These are phyloP conservation scores for Stegodyphus mimosarum DNA, from an alignment of 1,140 invertebrate genomes.

Conservation along the genomic window DNA sequence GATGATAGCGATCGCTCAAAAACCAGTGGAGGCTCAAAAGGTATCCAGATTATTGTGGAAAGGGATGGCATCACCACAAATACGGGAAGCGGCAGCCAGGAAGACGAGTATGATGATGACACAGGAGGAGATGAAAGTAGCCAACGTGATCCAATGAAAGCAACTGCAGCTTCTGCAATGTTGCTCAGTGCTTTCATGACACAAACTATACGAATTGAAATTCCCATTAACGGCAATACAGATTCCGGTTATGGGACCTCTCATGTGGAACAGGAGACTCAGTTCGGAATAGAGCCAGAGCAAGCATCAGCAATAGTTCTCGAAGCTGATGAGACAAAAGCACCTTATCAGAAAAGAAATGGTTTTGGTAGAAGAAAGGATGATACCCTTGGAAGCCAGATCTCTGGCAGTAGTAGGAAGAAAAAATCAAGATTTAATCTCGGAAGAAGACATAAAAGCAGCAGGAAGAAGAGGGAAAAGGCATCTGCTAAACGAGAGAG, in stretches of 20 bases:
- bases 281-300: not conserved
- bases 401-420: not conserved
- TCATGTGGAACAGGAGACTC: constrained; percentile 68
- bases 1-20: not conserved
- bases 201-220: constrained; percentile 67
- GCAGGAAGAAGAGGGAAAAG: constrained; percentile 92
- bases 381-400: constrained; percentile 8
- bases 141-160: not conserved
- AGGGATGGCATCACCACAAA: constrained; percentile 51
- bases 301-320: not conserved
- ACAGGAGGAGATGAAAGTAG: not conserved
- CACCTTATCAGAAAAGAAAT: not conserved
- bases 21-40: not conserved
- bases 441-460: constrained; percentile 76
- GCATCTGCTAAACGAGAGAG: constrained; percentile 94
- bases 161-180: constrained; percentile 23
- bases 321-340: not conserved
- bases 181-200: constrained; percentile 42
- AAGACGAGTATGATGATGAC: constrained; percentile 60
- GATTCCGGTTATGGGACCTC: constrained; percentile 82
- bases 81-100: constrained; percentile 58
- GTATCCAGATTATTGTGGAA: constrained; percentile 45
- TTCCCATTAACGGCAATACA: constrained; percentile 78
- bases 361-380: constrained; percentile 1
- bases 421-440: constrained; percentile 65